Conservation (phyloP, 1,140 invertebrate genomes). For the Hydropsyche tenuis region DNA sequence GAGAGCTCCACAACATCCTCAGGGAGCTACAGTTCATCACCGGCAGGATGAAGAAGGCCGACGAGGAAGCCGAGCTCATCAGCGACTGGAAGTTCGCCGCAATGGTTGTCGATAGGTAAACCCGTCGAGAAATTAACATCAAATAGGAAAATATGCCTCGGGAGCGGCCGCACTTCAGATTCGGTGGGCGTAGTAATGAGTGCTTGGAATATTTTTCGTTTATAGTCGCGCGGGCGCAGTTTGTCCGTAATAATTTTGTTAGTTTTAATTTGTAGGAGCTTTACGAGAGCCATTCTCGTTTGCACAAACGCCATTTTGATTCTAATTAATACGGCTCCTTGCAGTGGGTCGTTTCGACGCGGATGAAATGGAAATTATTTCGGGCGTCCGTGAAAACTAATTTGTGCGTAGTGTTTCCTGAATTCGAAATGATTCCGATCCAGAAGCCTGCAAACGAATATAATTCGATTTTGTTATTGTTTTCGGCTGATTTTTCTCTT, state of each 20-base stretch:
- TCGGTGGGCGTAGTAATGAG: no score
- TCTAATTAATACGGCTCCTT: slow-evolving; percentile 35
- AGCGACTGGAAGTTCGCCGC: slow-evolving; percentile 99
- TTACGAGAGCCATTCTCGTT: slow-evolving; percentile 11
- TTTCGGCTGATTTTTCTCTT: neutral
- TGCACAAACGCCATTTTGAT: slow-evolving; percentile 29
- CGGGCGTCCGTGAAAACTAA: neutral
- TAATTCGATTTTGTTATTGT: neutral
- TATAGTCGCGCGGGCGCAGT: no score
- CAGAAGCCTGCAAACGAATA: neutral
- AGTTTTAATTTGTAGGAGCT: no score
- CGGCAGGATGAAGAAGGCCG: slow-evolving; percentile 85
- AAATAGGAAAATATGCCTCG: no score
- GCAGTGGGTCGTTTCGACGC: neutral
- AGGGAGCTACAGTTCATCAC: slow-evolving; percentile 95
- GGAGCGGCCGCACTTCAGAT: no score
- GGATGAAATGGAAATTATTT: slow-evolving; percentile 25
- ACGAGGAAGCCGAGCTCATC: slow-evolving; percentile 89
- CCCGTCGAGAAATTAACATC: no score
- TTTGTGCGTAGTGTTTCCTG: slow-evolving; percentile 1
- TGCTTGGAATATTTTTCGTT: no score
- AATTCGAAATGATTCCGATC: slow-evolving; percentile 7
- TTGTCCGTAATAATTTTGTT: no score
- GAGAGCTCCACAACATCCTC: slow-evolving; percentile 84
- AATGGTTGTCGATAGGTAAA: slow-evolving; percentile 94